Evolutionary conservation across 2,888 invertebrate species (phyloP), one percentile per base, ranked within the genome.

Genomic region (Drosophila glabriapex): DNA sequence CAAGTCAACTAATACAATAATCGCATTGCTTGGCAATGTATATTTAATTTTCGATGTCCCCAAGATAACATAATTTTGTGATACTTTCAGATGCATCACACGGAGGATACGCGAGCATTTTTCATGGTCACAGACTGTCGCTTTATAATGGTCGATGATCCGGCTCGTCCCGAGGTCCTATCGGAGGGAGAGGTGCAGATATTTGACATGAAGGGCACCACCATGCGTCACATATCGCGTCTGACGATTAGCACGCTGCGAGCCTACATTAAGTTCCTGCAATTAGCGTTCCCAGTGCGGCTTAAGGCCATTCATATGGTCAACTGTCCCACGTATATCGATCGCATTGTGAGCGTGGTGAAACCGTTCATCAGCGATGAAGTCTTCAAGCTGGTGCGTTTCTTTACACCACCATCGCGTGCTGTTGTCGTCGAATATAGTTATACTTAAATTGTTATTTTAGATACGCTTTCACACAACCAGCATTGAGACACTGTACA

Each of bases 111-210:
- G 37, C 96, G 95, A 90, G 94, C 95, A 0, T 96, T 96, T 94
- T 95, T 96, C 91, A 96, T 96, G 95, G 92, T 96, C n/a, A 95
- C 95, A 1, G 96, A 96, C 90, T 95, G 95, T 53, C 94, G 96
- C 25, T 92, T 92, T 33, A 68, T 85, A 25, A 86, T 81, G 53
- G 80, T 76, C 12, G 92, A 92, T 59, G 83, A 76, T 65, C 37
- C 65, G 10, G 55, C 56, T 3, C 55, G 72, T 7, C 68, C 70
- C 16, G 80, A 83, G 0, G 50, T 76, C 1, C 71, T 92, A 43
- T 91, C 92, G 14, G 82, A 12, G 41, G 96, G 96, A 7, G 96
- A 96, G 91, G 94, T 96, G 54, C 96, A 96, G 0, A 95, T 96
- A 56, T 96, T 96, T 78, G 96, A 96, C 90, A 95, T 96, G 90